Percentiles rank a stretch among this genome's conserved stretches.
phyloP scores from a whole-genome alignment of 2,888 invertebrate species.

The Lithophane ornitopus region DNA sequence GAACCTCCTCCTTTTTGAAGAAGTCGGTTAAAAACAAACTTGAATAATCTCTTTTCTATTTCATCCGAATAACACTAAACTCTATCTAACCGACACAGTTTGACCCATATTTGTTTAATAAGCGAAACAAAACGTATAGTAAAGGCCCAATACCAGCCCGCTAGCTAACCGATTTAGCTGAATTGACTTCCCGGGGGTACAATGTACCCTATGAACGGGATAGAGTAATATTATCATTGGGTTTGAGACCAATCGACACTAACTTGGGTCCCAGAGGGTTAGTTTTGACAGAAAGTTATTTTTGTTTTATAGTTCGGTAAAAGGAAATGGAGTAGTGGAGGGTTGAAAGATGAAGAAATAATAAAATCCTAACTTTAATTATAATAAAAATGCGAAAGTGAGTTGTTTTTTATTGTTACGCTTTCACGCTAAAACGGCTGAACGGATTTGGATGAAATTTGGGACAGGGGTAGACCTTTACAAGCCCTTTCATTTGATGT shows the following conservation, averaged over 20 bases:
- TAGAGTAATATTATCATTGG: constrained; percentile 49
- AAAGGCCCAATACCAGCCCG: constrained; percentile 22
- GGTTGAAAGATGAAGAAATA: not conserved
- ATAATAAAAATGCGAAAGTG: too few species aligned
- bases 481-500: too few species aligned
- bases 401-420: too few species aligned
- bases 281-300: constrained; percentile 22
- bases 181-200: constrained; percentile 50
- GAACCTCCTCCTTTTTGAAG: too few species aligned
- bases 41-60: not conserved
- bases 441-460: too few species aligned
- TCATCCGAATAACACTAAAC: not conserved
- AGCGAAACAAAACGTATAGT: constrained; percentile 37
- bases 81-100: constrained; percentile 5
- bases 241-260: constrained; percentile 33
- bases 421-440: too few species aligned
- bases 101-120: constrained; percentile 39
- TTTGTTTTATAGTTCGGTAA: constrained; percentile 34
- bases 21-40: too few species aligned
- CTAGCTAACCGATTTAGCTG: constrained; percentile 49
- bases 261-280: constrained; percentile 40
- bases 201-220: constrained; percentile 40
- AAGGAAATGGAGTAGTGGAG: not conserved
- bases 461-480: too few species aligned
- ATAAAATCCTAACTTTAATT: too few species aligned